Evolutionary conservation across 2,888 invertebrate genomes (phyloP).

Genomic region (Synergus itoensis): DNA sequence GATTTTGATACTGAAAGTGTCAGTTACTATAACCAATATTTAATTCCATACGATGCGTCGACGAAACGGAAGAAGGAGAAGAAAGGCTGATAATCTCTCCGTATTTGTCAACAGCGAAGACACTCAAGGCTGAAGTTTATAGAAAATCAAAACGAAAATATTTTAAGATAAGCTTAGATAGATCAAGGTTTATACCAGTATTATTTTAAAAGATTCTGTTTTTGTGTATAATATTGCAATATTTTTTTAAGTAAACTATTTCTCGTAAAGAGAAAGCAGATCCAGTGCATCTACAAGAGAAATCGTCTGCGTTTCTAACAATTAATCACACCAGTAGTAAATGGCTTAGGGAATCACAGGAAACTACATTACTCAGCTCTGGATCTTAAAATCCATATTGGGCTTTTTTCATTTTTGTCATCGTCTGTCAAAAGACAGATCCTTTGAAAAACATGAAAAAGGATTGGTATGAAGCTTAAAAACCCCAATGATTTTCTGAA

Average conservation of each 20-base stretch:
- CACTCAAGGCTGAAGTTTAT: too few species aligned
- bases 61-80: too few species aligned
- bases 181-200: too few species aligned
- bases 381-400: neutral
- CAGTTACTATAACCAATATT: slow-evolving; percentile 69
- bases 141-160: too few species aligned
- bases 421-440: too few species aligned
- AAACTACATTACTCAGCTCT: neutral
- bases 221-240: neutral
- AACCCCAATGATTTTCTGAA: neutral
- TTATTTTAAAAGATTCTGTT: too few species aligned
- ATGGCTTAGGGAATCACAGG: neutral
- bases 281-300: neutral
- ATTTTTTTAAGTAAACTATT: neutral
- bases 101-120: too few species aligned
- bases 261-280: too few species aligned
- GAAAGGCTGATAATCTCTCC: too few species aligned
- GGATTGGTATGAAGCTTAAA: neutral
- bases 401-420: neutral
- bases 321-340: neutral
- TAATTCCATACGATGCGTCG: slow-evolving; percentile 61
- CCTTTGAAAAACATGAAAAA: too few species aligned
- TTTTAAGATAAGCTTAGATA: too few species aligned
- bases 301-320: neutral
- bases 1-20: slow-evolving; percentile 67